Evolutionary conservation across 2,113 vertebrate species (phyloP).

Genomic region (Grammomys dolichurus): DNA sequence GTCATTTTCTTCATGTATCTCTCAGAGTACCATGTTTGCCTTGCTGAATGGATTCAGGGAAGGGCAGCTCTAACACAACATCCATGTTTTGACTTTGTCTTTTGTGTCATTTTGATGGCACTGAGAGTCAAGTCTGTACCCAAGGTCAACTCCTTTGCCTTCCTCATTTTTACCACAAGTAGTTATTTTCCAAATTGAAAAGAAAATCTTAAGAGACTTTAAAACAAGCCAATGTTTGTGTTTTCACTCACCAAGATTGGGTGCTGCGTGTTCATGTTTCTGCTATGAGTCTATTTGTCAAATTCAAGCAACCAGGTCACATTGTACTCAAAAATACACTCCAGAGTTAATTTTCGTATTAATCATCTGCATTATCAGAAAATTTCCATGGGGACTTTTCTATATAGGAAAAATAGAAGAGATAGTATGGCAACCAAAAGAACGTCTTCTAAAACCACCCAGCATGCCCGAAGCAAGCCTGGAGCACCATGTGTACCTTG

Average conservation of each 20-base stretch:
- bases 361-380: conserved; percentile 6
- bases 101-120: background rate
- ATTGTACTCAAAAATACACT: background rate
- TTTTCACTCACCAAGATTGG: background rate
- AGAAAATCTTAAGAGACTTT: background rate
- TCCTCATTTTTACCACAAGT: conserved; percentile 30
- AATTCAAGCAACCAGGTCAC: background rate
- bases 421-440: background rate
- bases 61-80: background rate
- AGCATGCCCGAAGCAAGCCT: background rate
- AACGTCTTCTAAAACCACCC: background rate
- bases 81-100: background rate
- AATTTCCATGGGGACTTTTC: background rate
- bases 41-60: background rate
- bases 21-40: background rate
- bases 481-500: background rate
- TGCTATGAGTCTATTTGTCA: background rate
- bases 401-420: background rate
- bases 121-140: background rate
- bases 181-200: conserved; percentile 10
- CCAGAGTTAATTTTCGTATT: background rate
- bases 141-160: background rate
- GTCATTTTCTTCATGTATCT: background rate
- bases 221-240: background rate
- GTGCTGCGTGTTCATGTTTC: background rate